Conservation (phyloP, 2,888 invertebrate species). For the Harpagoxenus sublaevis region DNA sequence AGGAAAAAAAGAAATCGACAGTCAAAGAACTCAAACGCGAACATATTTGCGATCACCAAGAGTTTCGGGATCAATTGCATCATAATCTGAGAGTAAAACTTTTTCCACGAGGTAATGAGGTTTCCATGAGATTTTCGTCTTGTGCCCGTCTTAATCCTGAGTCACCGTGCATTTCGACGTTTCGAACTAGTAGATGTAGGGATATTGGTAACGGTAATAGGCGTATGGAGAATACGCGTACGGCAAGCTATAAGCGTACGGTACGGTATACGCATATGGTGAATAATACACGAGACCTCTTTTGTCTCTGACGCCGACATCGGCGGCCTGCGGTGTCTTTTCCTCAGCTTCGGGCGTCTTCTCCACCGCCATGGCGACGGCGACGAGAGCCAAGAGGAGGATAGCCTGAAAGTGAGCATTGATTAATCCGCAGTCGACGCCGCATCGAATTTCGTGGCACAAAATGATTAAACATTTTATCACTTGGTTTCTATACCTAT, state of each 20-base stretch:
- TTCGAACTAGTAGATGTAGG: constrained; percentile 68
- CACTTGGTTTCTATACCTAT: not conserved
- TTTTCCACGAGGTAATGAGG: constrained; percentile 5
- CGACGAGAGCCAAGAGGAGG: constrained; percentile 79
- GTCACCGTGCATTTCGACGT: not conserved
- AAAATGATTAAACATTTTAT: not conserved
- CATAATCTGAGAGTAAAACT: not conserved
- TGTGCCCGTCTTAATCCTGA: not conserved
- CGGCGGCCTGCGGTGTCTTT: constrained; percentile 29
- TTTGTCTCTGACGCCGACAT: constrained; percentile 75
- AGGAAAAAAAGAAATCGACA: not conserved
- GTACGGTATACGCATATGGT: constrained; percentile 65
- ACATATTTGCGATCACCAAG: not conserved
- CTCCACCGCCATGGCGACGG: constrained; percentile 74
- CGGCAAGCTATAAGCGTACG: constrained; percentile 65
- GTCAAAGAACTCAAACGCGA: not conserved
- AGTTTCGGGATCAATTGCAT: not conserved
- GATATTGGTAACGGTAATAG: constrained; percentile 76
- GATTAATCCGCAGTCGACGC: not conserved
- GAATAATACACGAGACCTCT: constrained; percentile 74
- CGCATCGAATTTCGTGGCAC: not conserved
- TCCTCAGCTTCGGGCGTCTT: constrained; percentile 48
- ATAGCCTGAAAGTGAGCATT: constrained; percentile 69
- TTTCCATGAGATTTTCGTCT: constrained; percentile 34
- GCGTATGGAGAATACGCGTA: constrained; percentile 77